Base-by-base conservation (phyloP, 2,797 vertebrate genomes). In the Microctenopoma stevenorrisi region DNA sequence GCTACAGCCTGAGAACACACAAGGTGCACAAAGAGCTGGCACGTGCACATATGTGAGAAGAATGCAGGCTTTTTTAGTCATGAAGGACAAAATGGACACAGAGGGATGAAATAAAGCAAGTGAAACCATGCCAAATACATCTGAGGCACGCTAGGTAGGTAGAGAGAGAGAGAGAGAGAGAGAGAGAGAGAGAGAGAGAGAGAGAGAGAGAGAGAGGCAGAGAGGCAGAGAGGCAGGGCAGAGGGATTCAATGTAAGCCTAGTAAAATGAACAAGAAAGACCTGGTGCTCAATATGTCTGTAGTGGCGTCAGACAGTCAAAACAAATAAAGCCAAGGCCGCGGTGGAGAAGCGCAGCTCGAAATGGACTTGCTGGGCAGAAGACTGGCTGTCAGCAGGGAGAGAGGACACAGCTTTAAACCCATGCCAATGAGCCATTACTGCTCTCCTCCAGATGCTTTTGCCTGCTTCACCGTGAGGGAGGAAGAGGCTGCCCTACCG, bases 281-380 rank as follows among this genome's bases (percentile, higher is more conserved):
- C 82, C 87, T 35, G 68, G 77, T 86, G 89, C 89, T 93, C 90
- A 79, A 91, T 90, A 91, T 63, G 81, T 92, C 90, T 88, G 90
- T 86, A 74, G 84, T 85, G 86, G 87, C 87, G 64, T 91, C 90
- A 90, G 91, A 88, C 91, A 83, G 89, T 89, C 91, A 92, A 92
- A 92, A 92, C 90, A 94, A 93, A 93, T 92, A 90, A 90, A 92
- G 88, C 78, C 76, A 70, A 83, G 86, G 82, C 91, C 79, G 16
- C 13, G 49, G 78, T 64, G 83, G 89, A 92, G 85, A 84, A 74
- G 86, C 72, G 81, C 86, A 72, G 90, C 86, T 93, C 90, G 87
- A 91, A 92, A 89, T 89, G 88, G 84, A 89, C 91, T 92, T 54
- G 82, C 88, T 68, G 78, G 88, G 90, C 82, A 72, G 65, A 74